Base-by-base conservation (phyloP, 2,113 vertebrate species). In the Cyprinus carpio region DNA sequence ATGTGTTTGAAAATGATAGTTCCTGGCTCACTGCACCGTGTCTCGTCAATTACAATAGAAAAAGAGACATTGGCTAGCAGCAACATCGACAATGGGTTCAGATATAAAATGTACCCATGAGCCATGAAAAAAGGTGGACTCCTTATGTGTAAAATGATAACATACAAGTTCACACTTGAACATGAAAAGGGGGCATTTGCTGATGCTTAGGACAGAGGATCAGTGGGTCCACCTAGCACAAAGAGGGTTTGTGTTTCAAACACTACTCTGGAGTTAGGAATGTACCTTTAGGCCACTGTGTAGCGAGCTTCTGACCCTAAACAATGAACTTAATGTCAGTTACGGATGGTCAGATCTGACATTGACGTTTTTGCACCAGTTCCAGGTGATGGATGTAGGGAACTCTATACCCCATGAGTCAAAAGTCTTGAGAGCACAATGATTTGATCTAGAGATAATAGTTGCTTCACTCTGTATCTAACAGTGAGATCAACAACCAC, bases 241-340 rank as follows among this genome's bases (percentile, higher is more conserved):
- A 90, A 93, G 92, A 88, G 5, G 84, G 83, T 87, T 92, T 96
- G 95, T 97, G 96, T 97, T 94, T 96, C 92, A 93, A 95, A 92
- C 88, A 88, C 90, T 90, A 89, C 92, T 92, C 90, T 94, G 88
- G 92, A 93, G 90, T 91, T 89, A 92, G 95, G 95, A 96, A 97
- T 96, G 95, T 95, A 97, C 96, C 96, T 98, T 96, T 93, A 95
- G 91, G 88, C 94, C 94, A 91, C 87, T 87, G 83, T 88, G 93
- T 93, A 91, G 89, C 87, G 92, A 89, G 90, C 90, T 91, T 91
- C 85, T 90, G 89, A 92, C 92, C 90, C 92, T 93, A 93, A 96
- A 96, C 95, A 96, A 95, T 95, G 93, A 91, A 92, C 94, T 94
- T 92, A 96, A 95, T 95, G 95, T 96, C 95, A 95, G 95, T 96